phyloP scores from a whole-genome alignment of 2,797 vertebrate genomes.

The Diplodus sargus region DNA sequence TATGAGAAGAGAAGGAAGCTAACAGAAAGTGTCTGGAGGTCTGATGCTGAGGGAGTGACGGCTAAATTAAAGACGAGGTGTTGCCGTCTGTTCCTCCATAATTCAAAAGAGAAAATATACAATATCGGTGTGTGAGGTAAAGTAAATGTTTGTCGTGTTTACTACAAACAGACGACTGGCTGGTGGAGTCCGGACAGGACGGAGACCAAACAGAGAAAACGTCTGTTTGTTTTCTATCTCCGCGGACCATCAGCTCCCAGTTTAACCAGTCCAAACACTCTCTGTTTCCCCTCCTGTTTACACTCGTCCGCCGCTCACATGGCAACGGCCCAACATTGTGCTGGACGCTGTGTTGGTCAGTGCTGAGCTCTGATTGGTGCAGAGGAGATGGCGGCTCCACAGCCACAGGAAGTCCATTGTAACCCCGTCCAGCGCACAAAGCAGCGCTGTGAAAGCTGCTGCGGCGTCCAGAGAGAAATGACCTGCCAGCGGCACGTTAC shows the following conservation, averaged over 20 bases:
- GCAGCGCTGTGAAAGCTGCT: slow-evolving; percentile 34
- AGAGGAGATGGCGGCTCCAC: slow-evolving; percentile 32
- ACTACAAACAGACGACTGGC: not conserved
- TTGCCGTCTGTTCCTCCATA: not conserved
- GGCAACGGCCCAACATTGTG: slow-evolving; percentile 54
- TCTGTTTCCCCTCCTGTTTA: slow-evolving; percentile 54
- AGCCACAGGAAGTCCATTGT: slow-evolving; percentile 68
- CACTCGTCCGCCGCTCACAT: slow-evolving; percentile 40
- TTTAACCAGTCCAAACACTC: slow-evolving; percentile 49
- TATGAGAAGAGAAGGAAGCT: not conserved
- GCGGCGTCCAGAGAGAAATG: slow-evolving; percentile 14
- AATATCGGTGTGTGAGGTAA: not conserved
- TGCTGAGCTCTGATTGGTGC: slow-evolving; percentile 52
- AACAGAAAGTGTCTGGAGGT: not conserved
- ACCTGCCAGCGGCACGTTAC: not conserved
- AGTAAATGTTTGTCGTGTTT: not conserved
- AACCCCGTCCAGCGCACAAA: slow-evolving; percentile 35
- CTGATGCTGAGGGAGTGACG: not conserved
- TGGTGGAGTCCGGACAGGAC: not conserved
- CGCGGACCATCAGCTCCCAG: slow-evolving; percentile 40
- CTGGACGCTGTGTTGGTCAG: slow-evolving; percentile 40
- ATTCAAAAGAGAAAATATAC: not conserved
- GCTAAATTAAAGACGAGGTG: not conserved
- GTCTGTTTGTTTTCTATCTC: slow-evolving; percentile 39
- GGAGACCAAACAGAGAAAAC: not conserved